Evolutionary conservation across 2,888 invertebrate genomes (phyloP), one percentile per base, ranked within the genome.

Genomic region (Meteorus cinctellus): DNA sequence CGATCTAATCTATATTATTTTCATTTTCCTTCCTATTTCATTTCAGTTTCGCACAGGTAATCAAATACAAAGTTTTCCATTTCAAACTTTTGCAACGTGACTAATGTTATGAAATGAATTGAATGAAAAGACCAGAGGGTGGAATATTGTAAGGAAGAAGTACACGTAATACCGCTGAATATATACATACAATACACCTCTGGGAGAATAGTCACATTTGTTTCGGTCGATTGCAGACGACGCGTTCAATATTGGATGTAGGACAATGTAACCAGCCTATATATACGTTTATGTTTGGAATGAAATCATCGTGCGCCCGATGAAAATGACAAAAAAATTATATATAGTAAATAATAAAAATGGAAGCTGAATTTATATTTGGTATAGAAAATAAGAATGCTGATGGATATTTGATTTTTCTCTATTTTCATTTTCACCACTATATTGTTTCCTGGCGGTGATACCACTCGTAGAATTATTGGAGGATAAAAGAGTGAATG

Each of bases 181-280:
- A 10, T n/a, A n/a, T 19, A 31, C n/a, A 10, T 31, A 55, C 55
- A 55, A 19, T 55, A 55, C 31, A 62, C 36, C 24, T 8, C 14
- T 41, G 65, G 36, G 65, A 65, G 65, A 36, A 65, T 65, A 65
- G 65, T 76, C 66, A 66, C 70, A 78, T 77, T 71, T 68, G 77
- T 75, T 78, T 74, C 75, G 67, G 72, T 67, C 68, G 73, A 77
- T 77, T 74, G 75, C 79, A 72, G 62, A 72, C 72, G 78, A 73
- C 79, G 75, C 77, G 74, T 79, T 55, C 77, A 73, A 80, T 80
- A 79, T 80, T 75, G 75, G 68, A 80, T 79, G 70, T 76, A 62
- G 75, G 63, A 31, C 67, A 31, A 63, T 71, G 77, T 62, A 72
- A 51, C n/a, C 60, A 67, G 73, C 34, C 41, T 63, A 62, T 63